Evolutionary conservation across 2,797 vertebrate species (phyloP).

Genomic region (Garrulus glandarius): DNA sequence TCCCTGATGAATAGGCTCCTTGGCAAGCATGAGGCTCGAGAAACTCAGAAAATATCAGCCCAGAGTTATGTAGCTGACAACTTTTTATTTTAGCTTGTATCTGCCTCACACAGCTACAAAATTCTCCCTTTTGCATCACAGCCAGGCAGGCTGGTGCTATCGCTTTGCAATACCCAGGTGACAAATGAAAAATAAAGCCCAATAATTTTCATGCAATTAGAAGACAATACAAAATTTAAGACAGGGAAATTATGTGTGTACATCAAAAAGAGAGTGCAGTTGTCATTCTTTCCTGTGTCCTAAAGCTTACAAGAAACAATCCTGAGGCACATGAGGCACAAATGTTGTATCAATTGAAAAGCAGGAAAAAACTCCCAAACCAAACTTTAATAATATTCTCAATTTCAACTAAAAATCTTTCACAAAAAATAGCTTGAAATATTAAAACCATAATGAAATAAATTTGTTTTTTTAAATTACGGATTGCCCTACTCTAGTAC

Average conservation of each 20-base stretch:
- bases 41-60: background rate
- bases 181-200: background rate
- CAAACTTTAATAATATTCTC: background rate
- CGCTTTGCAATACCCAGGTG: background rate
- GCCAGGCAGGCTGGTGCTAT: background rate
- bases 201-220: background rate
- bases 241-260: background rate
- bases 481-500: background rate
- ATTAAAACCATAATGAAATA: background rate
- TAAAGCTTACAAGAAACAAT: background rate
- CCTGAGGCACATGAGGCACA: background rate
- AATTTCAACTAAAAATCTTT: background rate
- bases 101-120: background rate
- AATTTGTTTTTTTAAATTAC: background rate
- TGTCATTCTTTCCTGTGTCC: background rate
- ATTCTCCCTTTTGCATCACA: background rate
- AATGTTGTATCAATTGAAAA: background rate
- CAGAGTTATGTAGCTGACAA: background rate
- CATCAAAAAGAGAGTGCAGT: background rate
- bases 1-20: background rate
- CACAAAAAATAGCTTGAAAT: background rate
- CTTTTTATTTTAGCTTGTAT: background rate
- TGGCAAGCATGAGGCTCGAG: background rate
- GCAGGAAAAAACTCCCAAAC: fast-evolving
- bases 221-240: background rate